Percentiles rank a stretch among this genome's conserved stretches.
These are phyloP conservation scores for Catostylus mosaicus DNA, from an alignment of 30 jellyfish, hydroid and myxozoan genomes.

Conservation along the genomic window DNA sequence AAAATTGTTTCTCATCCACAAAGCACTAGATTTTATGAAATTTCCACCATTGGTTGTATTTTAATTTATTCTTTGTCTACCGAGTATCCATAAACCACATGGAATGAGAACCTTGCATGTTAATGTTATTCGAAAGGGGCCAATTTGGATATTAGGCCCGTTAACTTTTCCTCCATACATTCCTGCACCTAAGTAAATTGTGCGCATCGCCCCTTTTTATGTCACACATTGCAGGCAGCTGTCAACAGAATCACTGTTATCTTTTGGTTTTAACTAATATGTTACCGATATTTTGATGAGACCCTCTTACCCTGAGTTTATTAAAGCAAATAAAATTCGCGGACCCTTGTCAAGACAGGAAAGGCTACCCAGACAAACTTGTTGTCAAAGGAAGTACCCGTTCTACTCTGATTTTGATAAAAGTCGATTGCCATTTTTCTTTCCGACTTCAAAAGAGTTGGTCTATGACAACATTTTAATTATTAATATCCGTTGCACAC, in stretches of 20 bases:
- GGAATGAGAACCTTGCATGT: no score
- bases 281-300: not conserved
- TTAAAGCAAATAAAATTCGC: not conserved
- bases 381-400: not conserved
- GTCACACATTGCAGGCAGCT: not conserved
- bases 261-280: not conserved
- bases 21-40: no score
- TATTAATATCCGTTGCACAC: conserved; percentile 30
- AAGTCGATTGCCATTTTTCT: conserved; percentile 19
- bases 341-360: not conserved
- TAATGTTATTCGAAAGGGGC: no score
- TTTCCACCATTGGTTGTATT: no score
- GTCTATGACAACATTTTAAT: not conserved
- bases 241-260: not conserved
- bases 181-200: not conserved
- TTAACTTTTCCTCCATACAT: not conserved
- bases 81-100: no score
- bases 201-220: not conserved
- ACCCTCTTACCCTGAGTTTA: not conserved
- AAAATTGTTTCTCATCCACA: no score
- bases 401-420: not conserved
- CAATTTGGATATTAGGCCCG: not conserved
- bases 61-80: no score
- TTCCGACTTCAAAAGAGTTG: conserved; percentile 2
- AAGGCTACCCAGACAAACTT: no score